Evolutionary conservation across 2,888 invertebrate species (phyloP).

Genomic region (Lasioglossum morio): DNA sequence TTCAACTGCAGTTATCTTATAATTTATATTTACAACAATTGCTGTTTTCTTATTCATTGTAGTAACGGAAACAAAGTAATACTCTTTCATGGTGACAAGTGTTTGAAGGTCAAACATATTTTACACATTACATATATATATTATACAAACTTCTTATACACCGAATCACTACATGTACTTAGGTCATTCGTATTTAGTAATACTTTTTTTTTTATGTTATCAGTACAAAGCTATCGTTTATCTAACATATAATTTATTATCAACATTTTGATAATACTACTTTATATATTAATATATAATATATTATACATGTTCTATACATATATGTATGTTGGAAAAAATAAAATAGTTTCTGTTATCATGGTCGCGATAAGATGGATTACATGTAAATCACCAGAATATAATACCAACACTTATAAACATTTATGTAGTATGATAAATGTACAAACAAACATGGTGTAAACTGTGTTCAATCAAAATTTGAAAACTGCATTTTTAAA

Average conservation of each 20-base stretch:
- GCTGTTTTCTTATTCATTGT: not conserved
- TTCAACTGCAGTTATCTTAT: not conserved
- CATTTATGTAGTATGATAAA: constrained; percentile 47
- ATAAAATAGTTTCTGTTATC: constrained; percentile 36
- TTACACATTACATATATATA: constrained; percentile 39
- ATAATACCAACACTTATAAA: constrained; percentile 59
- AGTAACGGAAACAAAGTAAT: constrained; percentile 12
- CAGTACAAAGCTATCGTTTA: constrained; percentile 41
- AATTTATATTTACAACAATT: constrained; percentile 4
- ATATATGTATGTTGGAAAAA: constrained; percentile 39
- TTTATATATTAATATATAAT: constrained; percentile 38
- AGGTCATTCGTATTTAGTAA: constrained; percentile 44
- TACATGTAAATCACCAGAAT: constrained; percentile 49
- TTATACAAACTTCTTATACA: constrained; percentile 31
- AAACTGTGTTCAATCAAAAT: constrained; percentile 46
- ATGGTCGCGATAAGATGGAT: constrained; percentile 25
- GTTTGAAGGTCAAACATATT: constrained; percentile 44
- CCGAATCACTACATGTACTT: constrained; percentile 27
- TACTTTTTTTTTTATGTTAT: constrained; percentile 42
- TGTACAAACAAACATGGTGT: constrained; percentile 40
- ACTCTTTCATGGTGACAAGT: constrained; percentile 20
- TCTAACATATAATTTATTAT: constrained; percentile 42
- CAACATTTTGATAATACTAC: constrained; percentile 51
- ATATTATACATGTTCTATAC: constrained; percentile 11
- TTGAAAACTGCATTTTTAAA: constrained; percentile 51